Base-by-base conservation (phyloP, 2,888 invertebrate species). In the Neoaliturus tenellus region DNA sequence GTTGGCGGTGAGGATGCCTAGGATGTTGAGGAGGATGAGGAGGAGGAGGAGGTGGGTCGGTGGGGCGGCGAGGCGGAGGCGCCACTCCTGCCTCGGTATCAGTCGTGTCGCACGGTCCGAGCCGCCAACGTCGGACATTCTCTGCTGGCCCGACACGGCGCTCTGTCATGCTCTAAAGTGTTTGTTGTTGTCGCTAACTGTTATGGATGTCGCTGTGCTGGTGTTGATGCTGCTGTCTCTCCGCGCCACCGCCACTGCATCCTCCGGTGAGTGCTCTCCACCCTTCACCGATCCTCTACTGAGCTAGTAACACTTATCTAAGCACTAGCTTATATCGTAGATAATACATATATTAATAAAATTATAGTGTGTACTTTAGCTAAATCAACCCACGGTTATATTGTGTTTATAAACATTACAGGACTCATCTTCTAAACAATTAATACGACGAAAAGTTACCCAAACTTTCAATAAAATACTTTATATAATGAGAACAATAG, bases 281-380 rank as follows among this genome's bases (percentile, higher is more conserved):
- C 17, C n/a, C n/a, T 8, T 48, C 14, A 8, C 48, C 17, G 14
- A 8, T 23, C 23, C 20, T 23, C 48, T 48, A 23, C 25, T 12
- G 55, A 55, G 55, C 55, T 55, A 55, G 55, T 55, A 55, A 55
- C 55, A 55, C 25, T 55, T 23, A 20, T 23, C 55, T 55, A 55
- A 55, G 55, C 55, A 55, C 55, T 55, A 55, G 55, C 55, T 55
- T 55, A 35, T 35, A 6, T 10, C 35, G 35, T 35, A 35, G n/a
- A n/a, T n/a, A n/a, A n/a, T n/a, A n/a, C n/a, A n/a, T n/a, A n/a
- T n/a, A n/a, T n/a, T n/a, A n/a, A n/a, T n/a, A n/a, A n/a, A n/a
- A n/a, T n/a, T n/a, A n/a, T n/a, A n/a, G n/a, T n/a, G n/a, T n/a
- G n/a, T n/a, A n/a, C n/a, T n/a, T n/a, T n/a, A n/a, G n/a, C n/a